Conservation (phyloP, 2,888 invertebrate genomes). For the Onthophagus sagittarius region DNA sequence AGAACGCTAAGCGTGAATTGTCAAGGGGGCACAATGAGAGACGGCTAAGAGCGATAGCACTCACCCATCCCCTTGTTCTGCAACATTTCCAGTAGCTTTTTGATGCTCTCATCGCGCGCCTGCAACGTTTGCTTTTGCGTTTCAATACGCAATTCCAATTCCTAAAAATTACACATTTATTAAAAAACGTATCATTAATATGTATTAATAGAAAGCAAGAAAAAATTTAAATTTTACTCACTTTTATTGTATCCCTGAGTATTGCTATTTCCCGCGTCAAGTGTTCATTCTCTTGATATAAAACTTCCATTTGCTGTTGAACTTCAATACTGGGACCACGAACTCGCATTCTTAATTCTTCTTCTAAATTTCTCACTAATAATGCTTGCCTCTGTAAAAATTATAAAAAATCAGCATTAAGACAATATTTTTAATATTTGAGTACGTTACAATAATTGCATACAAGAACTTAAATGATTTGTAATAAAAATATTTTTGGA, state of each 20-base stretch:
- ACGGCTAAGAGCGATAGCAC: constrained; percentile 42
- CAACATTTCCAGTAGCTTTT: constrained; percentile 96
- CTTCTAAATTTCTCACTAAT: constrained; percentile 89
- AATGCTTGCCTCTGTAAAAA: constrained; percentile 88
- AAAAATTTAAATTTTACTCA: constrained; percentile 37
- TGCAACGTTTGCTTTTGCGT: constrained; percentile 97
- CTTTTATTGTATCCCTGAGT: constrained; percentile 90
- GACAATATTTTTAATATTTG: too few species aligned
- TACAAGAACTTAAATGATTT: too few species aligned
- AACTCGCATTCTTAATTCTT: constrained; percentile 84
- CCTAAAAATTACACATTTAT: constrained; percentile 54
- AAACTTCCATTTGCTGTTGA: constrained; percentile 87
- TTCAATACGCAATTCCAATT: constrained; percentile 93
- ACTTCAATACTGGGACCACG: constrained; percentile 86
- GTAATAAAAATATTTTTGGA: too few species aligned
- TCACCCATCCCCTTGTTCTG: constrained; percentile 96
- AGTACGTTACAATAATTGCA: too few species aligned
- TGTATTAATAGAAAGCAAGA: too few species aligned
- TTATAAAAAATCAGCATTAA: too few species aligned
- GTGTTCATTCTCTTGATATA: constrained; percentile 92
- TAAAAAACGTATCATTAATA: not conserved
- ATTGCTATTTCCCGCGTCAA: constrained; percentile 89
- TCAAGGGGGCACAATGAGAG: not conserved
- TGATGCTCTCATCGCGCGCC: constrained; percentile 96
- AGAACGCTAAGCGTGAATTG: constrained; percentile 19